Evolutionary conservation across 2,797 vertebrate genomes (phyloP), one percentile per base, ranked within the genome.

Genomic region (Kryptopterus vitreolus): DNA sequence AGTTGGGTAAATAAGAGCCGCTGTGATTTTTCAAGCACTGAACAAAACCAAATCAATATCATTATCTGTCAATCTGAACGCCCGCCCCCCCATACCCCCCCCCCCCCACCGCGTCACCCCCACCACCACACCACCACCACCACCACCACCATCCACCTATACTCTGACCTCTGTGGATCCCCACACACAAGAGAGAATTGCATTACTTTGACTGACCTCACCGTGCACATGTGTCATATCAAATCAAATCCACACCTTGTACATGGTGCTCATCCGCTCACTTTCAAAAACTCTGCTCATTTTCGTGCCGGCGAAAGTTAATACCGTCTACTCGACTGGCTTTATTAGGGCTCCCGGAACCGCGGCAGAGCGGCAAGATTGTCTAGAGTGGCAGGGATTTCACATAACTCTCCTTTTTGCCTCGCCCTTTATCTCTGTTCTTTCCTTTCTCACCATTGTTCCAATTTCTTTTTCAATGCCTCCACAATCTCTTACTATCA

Each of bases 231-330:
- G 78, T 84, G n/a, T 84, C 82, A 85, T 85, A n/a, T n/a, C n/a
- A 85, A 87, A 87, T 82, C 78, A 87, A 85, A 77, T 71, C 61
- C 65, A 58, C 79, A 77, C 80, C 82, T 79, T 79, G 81, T 62
- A 76, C 85, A 78, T 76, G 72, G 76, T 48, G 61, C 68, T 74
- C 55, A 35, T 6, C 35, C 68, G 46, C 55, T 81, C 78, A 61
- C 78, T 77, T 85, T 81, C 59, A 20, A 68, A 81, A 66, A 69
- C 48, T 58, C 65, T 75, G 12, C 35, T 85, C 68, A 85, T 87
- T 81, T n/a, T 85, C 68, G 80, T 83, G 53, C 82, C 85, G 80
- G 77, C 75, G n/a, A 58, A 85, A 83, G 82, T 80, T 82, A 87
- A 85, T n/a, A n/a, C n/a, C n/a, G n/a, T n/a, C n/a, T n/a, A n/a